Conservation (phyloP, 2,113 vertebrate genomes). For the Monopterus albus region DNA sequence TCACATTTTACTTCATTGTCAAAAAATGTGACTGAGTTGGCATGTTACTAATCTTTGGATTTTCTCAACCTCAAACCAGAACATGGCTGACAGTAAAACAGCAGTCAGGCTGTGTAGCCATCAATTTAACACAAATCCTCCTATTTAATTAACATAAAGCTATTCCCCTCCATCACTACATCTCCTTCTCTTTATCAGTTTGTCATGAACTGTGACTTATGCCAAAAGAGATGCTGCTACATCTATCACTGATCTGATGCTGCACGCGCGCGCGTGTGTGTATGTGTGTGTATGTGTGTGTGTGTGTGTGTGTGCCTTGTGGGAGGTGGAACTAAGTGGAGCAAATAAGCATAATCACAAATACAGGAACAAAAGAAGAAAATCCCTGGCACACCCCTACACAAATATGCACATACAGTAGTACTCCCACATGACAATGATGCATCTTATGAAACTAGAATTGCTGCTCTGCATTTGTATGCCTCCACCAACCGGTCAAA, state of each 20-base stretch:
- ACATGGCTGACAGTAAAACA: not conserved
- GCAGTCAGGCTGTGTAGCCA: conserved; percentile 15
- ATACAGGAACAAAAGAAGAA: conserved; percentile 43
- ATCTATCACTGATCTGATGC: conserved; percentile 20
- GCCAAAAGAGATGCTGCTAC: conserved; percentile 65
- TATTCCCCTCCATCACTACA: conserved; percentile 37
- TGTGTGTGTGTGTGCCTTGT: not conserved
- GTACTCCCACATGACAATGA: conserved; percentile 39
- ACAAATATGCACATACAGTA: not conserved
- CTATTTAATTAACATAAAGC: conserved; percentile 45
- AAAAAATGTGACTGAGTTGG: conserved; percentile 26
- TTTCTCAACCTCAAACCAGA: conserved; percentile 7
- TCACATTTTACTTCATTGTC: conserved; percentile 33
- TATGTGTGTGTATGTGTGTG: not conserved
- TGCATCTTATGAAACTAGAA: too few relatives aligned
- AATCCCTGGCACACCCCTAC: conserved; percentile 16
- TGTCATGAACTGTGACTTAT: conserved; percentile 56
- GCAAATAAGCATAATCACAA: conserved; percentile 52
- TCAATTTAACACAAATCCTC: conserved; percentile 41
- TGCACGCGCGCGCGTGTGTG: conserved; percentile 1
- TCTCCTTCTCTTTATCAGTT: conserved; percentile 33
- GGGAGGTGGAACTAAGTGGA: conserved; percentile 17
- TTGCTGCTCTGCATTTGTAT: too few relatives aligned
- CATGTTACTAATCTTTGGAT: conserved; percentile 26
- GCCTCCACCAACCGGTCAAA: too few relatives aligned